These are phyloP conservation scores for Cephalopachus bancanus DNA, from an alignment of 2,797 vertebrate genomes.

Conservation along the genomic window DNA sequence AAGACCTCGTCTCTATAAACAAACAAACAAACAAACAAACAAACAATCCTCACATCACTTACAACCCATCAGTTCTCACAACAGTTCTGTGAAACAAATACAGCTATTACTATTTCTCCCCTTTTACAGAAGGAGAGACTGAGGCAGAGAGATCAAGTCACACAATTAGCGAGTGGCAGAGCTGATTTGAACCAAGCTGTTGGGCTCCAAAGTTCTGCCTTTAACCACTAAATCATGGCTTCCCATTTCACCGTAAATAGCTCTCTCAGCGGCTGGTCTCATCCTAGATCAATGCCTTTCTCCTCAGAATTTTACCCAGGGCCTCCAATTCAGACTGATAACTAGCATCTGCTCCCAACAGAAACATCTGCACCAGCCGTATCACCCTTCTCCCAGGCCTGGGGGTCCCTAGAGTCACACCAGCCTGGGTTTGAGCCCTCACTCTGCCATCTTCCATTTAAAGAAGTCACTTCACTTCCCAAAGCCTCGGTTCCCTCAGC, in stretches of 20 bases:
- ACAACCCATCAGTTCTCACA: not conserved
- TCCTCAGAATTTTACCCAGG: not conserved
- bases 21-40: too few relatives aligned
- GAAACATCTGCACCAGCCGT: not conserved
- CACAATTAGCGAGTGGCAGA: not conserved
- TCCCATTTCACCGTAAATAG: accelerated
- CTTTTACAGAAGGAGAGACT: not conserved
- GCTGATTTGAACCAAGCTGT: not conserved
- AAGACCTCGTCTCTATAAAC: too few relatives aligned
- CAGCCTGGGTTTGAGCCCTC: not conserved
- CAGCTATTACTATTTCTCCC: not conserved
- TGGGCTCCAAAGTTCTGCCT: not conserved
- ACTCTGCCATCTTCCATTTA: not conserved
- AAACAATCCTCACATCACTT: not conserved
- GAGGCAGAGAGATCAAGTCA: not conserved
- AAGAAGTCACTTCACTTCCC: not conserved
- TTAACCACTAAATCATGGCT: accelerated
- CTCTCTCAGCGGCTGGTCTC: not conserved
- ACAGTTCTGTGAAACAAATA: not conserved
- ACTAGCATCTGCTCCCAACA: not conserved
- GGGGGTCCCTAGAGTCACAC: not conserved
- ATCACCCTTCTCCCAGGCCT: not conserved
- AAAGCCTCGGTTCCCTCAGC: not conserved
- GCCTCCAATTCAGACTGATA: not conserved
- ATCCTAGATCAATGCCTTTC: not conserved